These are phyloP conservation scores for Diaphora mendica DNA, from an alignment of 2,888 invertebrate genomes.

Conservation along the genomic window DNA sequence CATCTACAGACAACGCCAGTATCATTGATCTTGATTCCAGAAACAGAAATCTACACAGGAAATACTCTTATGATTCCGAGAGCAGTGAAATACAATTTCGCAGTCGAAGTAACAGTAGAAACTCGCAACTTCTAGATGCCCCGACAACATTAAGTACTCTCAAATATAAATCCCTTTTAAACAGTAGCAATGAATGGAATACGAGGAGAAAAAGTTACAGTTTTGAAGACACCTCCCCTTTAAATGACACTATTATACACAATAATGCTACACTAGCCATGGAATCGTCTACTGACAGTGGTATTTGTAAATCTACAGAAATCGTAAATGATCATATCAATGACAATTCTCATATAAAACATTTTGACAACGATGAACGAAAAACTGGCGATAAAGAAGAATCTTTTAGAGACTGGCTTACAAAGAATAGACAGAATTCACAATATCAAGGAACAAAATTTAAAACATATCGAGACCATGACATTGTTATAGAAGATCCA, in stretches of 20 bases:
- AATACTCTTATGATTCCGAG: constrained; percentile 75
- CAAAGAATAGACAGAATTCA: constrained; percentile 70
- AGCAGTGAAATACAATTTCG: constrained; percentile 67
- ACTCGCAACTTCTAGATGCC: constrained; percentile 74
- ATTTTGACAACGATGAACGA: constrained; percentile 56
- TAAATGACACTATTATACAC: constrained; percentile 68
- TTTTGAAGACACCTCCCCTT: constrained; percentile 84
- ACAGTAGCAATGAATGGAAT: constrained; percentile 88
- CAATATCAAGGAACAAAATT: constrained; percentile 64
- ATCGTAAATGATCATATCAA: constrained; percentile 80
- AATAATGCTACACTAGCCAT: constrained; percentile 85
- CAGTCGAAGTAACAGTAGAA: constrained; percentile 62
- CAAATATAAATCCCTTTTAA: constrained; percentile 78
- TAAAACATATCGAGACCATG: constrained; percentile 64
- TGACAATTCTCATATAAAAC: constrained; percentile 53
- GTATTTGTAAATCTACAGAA: constrained; percentile 91
- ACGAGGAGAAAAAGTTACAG: constrained; percentile 92
- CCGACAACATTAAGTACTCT: constrained; percentile 76
- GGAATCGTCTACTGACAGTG: constrained; percentile 93
- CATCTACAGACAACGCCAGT: constrained; percentile 80
- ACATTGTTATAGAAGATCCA: constrained; percentile 63
- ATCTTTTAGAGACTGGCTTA: constrained; percentile 79
- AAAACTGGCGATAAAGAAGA: constrained; percentile 64
- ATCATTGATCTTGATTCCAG: constrained; percentile 77
- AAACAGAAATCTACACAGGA: constrained; percentile 66